Conservation (phyloP, 2,888 invertebrate species). For the Ptilodon capucinus region DNA sequence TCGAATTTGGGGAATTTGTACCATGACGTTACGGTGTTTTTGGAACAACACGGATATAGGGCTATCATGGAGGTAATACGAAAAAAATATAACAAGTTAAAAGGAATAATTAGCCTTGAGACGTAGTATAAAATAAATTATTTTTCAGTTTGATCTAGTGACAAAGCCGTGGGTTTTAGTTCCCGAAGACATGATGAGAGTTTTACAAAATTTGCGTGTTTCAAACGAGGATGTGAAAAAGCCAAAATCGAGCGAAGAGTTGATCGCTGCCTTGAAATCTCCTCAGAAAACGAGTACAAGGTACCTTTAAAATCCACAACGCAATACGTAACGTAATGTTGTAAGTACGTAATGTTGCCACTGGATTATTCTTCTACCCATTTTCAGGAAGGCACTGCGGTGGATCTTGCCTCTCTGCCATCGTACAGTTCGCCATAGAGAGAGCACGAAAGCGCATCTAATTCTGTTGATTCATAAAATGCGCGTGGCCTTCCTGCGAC, state of each 20-base stretch:
- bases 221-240: slow-evolving; percentile 39
- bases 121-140: background rate
- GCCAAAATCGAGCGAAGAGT: slow-evolving; percentile 61
- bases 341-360: background rate
- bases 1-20: slow-evolving; percentile 72
- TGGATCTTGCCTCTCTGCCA: slow-evolving; percentile 84
- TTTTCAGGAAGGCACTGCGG: slow-evolving; percentile 79
- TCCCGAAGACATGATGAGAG: slow-evolving; percentile 83
- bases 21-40: slow-evolving; percentile 80
- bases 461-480: slow-evolving; percentile 82
- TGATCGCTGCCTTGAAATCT: slow-evolving; percentile 74
- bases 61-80: slow-evolving; percentile 82
- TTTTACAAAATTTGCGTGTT: slow-evolving; percentile 78
- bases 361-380: background rate
- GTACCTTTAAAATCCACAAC: slow-evolving; percentile 49
- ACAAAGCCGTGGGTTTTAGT: slow-evolving; percentile 86
- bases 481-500: slow-evolving; percentile 80
- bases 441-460: slow-evolving; percentile 85
- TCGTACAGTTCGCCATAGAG: slow-evolving; percentile 84
- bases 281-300: slow-evolving; percentile 72
- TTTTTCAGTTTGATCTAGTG: slow-evolving; percentile 84
- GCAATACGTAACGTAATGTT: background rate
- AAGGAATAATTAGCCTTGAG: background rate
- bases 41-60: slow-evolving; percentile 88
- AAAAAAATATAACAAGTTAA: no score